These are phyloP conservation scores for Nemapogon koenigi DNA, from an alignment of 2,888 invertebrate genomes.

Conservation along the genomic window DNA sequence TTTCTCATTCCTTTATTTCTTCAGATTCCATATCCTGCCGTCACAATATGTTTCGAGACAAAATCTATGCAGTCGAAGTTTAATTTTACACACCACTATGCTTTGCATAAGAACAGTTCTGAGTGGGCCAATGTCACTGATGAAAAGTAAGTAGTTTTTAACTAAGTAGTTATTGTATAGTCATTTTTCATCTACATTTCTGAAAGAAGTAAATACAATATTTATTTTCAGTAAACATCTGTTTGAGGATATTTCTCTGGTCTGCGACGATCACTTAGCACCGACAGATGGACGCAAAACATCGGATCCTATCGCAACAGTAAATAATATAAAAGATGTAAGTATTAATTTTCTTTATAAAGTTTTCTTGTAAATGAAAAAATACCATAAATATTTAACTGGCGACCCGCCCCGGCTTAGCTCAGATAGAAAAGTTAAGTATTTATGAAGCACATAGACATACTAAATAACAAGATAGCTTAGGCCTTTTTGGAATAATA, in stretches of 20 bases:
- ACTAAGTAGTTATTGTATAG: too few species aligned
- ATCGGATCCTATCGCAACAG: constrained; percentile 49
- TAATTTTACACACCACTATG: constrained; percentile 68
- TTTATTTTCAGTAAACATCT: constrained; percentile 38
- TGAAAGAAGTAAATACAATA: too few species aligned
- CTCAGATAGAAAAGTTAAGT: too few species aligned
- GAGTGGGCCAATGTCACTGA: constrained; percentile 41
- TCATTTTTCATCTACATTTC: too few species aligned
- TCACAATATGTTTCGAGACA: constrained; percentile 72
- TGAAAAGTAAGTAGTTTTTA: constrained; percentile 63
- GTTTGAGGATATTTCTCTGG: constrained; percentile 58
- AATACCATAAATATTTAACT: too few species aligned
- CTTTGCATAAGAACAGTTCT: constrained; percentile 27
- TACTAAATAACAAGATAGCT: too few species aligned
- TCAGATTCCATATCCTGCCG: constrained; percentile 70
- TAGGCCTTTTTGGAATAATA: too few species aligned
- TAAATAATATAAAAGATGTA: constrained; percentile 63
- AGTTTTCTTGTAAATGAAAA: too few species aligned
- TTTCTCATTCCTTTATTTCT: too few species aligned
- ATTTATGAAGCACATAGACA: too few species aligned
- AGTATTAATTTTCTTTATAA: constrained; percentile 19
- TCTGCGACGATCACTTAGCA: constrained; percentile 66
- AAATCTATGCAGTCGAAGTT: constrained; percentile 68
- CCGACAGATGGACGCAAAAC: constrained; percentile 49
- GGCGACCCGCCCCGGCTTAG: too few species aligned